Evolutionary conservation across 2,113 vertebrate genomes (phyloP), one percentile per base, ranked within the genome.

Genomic region (Anguilla rostrata): DNA sequence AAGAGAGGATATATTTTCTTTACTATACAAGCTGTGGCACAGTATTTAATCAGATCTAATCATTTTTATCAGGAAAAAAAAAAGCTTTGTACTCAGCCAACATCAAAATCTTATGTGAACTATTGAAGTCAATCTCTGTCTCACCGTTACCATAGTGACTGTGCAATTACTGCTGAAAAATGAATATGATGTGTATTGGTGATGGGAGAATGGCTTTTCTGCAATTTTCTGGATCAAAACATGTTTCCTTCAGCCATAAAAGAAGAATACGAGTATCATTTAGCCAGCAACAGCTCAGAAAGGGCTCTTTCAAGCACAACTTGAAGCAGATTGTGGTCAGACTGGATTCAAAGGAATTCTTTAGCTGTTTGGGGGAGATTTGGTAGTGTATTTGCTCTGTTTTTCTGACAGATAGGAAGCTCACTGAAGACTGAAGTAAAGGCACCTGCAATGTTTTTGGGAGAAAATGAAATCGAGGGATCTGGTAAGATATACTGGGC

Each of bases 111-210:
- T 71, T 71, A 5, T 83, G 81, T 57, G n/a, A 56, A 81, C 57
- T 56, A 43, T 82, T 71, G 60, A 89, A 85, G 83, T 63, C 81
- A 83, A 43, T 53, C 83, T 81, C n/a, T 0, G 43, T 85, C 78
- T 88, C 79, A 66, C 41, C 66, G 83, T 88, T 90, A 85, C 87
- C 85, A 88, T 90, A 83, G 89, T 75, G 79, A 88, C 89, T 22
- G n/a, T 85, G 81, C 18, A 78, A 79, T 66, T 57, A 88, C 39
- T 41, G 66, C 66, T 85, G 39, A 85, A 53, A 85, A 83, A 84
- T 84, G 49, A 75, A 83, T 83, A 79, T 84, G 87, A 82, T 86
- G 85, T 80, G 79, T n/a, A 82, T 63, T 82, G 53, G 40, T 82
- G 81, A n/a, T 22, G 43, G 81, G 81, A 46, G 81, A 14, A 26